These are phyloP conservation scores for Heloderma charlesbogerti DNA, from an alignment of 2,113 vertebrate genomes.

Conservation along the genomic window DNA sequence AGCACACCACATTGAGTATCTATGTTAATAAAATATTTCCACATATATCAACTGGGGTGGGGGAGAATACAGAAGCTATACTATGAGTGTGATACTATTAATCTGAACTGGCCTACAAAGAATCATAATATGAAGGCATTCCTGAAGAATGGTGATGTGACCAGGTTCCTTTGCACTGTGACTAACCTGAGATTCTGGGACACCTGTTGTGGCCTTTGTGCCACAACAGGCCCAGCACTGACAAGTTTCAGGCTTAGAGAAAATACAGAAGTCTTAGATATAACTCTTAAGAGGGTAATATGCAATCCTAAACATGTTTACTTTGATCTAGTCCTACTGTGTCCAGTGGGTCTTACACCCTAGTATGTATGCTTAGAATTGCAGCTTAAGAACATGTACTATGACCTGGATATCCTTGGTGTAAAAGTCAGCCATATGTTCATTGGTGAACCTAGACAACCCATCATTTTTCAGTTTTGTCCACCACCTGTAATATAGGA, in stretches of 20 bases:
- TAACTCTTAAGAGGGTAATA: background rate
- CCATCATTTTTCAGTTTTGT: background rate
- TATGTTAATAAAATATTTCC: background rate
- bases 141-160: background rate
- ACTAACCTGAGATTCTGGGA: background rate
- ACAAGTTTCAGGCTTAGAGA: background rate
- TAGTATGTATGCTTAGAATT: background rate
- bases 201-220: background rate
- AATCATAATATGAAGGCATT: background rate
- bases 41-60: background rate
- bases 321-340: background rate
- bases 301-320: constrained; percentile 1
- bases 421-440: background rate
- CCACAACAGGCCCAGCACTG: background rate
- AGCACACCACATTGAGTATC: background rate
- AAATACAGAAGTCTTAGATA: background rate
- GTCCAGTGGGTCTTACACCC: background rate
- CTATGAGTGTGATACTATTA: background rate
- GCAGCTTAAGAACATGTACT: background rate
- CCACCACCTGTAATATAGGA: background rate
- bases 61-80: background rate
- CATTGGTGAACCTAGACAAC: background rate
- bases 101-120: background rate
- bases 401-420: background rate
- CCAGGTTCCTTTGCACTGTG: accelerated